Evolutionary conservation across 1,140 invertebrate genomes (phyloP), one percentile per base, ranked within the genome.

Genomic region (Dendrolimus kikuchii): DNA sequence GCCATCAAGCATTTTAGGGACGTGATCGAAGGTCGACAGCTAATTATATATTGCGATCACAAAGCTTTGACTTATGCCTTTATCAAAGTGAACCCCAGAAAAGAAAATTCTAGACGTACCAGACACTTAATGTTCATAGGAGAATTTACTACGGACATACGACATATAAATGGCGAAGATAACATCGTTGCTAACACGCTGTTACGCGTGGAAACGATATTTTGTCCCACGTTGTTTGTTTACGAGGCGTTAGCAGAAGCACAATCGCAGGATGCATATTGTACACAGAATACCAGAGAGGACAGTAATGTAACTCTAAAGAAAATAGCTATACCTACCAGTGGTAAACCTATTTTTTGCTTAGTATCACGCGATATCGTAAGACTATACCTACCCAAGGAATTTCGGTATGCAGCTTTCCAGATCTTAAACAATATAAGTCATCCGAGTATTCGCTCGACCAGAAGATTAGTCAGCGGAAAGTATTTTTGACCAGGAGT

Each of bases 11-110:
- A 48, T 38, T 48, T 51, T 8, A 10, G 50, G 4, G 9, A 45
- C 23, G 44, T 54, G 10, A 38, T 55, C 9, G 53, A 49, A 45
- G 53, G 53, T 40, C 46, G 46, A 36, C n/a, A 8, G n/a, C 23
- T 49, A 38, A 52, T 48, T 7, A 57, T 42, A 8, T 52, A 43
- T 46, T 38, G 10, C 41, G 45, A 48, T 40, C 49, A 48, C 39
- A 51, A 52, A 40, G 46, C 53, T 40, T 10, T 51, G 5, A 51
- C 40, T 10, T 41, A 8, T 9, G 48, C 44, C 23, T 46, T 51
- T 38, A 23, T 38, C 7, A 46, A 54, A 38, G n/a, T 40, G 10
- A 8, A 9, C 5, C 9, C 5, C 10, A 5, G 44, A 9, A 49
- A 49, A 5, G 49, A 56, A n/a, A 56, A 42, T 23, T 48, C 9